Conservation (phyloP, 2,113 vertebrate species). For the Opisthocomus hoazin region DNA sequence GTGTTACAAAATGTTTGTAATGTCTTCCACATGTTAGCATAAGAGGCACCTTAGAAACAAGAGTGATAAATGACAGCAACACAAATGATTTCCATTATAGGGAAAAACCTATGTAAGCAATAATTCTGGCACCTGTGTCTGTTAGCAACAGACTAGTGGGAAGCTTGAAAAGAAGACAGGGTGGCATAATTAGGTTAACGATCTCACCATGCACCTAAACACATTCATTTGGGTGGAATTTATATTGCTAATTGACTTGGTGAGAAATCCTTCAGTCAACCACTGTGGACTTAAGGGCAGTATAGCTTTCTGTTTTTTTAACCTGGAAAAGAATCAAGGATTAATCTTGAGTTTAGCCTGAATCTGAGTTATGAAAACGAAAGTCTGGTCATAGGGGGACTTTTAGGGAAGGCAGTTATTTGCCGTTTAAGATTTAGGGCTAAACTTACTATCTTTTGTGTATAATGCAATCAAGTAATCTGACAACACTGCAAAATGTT, state of each 20-base stretch:
- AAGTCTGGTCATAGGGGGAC: not conserved
- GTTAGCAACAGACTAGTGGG: not conserved
- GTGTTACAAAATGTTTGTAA: not conserved
- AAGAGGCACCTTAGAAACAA: not conserved
- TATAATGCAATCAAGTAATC: not conserved
- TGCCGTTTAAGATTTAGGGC: not conserved
- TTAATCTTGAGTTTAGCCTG: not conserved
- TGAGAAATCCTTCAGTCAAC: not conserved
- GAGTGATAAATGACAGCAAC: not conserved
- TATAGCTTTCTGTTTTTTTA: not conserved
- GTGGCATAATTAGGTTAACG: not conserved
- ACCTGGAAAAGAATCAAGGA: not conserved
- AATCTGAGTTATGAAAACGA: not conserved
- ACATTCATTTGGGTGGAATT: not conserved
- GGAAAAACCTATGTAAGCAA: not conserved
- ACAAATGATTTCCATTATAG: not conserved
- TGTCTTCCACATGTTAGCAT: not conserved
- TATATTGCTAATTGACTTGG: not conserved
- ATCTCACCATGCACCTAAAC: not conserved
- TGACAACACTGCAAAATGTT: not conserved
- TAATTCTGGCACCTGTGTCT: not conserved
- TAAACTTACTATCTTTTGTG: not conserved
- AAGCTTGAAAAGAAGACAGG: not conserved
- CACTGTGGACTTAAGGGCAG: not conserved
- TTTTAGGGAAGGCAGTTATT: not conserved